A percentile compares a stretch with the other conserved stretches of the same genome.
Evolutionary conservation across 2,797 vertebrate species (phyloP).

Genomic region (Liparis tanakae): DNA sequence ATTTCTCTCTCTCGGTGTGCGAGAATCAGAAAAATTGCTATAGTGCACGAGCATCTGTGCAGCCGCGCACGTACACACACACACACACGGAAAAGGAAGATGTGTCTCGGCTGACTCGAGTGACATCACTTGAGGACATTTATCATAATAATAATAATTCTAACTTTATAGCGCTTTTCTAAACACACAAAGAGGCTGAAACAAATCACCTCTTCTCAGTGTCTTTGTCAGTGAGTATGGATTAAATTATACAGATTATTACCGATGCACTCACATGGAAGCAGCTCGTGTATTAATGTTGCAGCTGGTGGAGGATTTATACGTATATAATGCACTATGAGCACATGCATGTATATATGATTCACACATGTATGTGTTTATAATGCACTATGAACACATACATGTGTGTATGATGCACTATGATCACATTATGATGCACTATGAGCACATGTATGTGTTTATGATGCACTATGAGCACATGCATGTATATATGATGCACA

Average conservation of each 20-base stretch:
- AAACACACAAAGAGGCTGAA: too few species aligned
- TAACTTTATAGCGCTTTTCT: too few species aligned
- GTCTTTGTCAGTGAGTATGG: not conserved
- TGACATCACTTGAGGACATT: not conserved
- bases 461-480: too few species aligned
- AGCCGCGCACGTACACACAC: not conserved
- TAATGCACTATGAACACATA: not conserved
- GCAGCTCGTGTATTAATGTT: conserved; percentile 6
- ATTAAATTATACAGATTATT: not conserved
- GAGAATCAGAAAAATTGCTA: not conserved
- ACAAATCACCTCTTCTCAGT: not conserved
- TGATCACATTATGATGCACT: too few species aligned
- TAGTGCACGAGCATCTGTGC: too few species aligned
- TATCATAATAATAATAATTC: not conserved
- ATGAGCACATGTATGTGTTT: too few species aligned
- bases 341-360: too few species aligned
- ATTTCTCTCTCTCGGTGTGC: not conserved
- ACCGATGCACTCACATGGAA: not conserved
- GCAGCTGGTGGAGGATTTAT: conserved; percentile 18
- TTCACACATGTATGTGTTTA: not conserved
- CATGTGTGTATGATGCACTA: not conserved
- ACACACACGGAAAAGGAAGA: not conserved
- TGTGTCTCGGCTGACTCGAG: not conserved
- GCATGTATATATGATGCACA: too few species aligned
- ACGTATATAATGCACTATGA: too few species aligned